phyloP scores from a whole-genome alignment of 2,113 vertebrate species.

The Ctenomys sociabilis region DNA sequence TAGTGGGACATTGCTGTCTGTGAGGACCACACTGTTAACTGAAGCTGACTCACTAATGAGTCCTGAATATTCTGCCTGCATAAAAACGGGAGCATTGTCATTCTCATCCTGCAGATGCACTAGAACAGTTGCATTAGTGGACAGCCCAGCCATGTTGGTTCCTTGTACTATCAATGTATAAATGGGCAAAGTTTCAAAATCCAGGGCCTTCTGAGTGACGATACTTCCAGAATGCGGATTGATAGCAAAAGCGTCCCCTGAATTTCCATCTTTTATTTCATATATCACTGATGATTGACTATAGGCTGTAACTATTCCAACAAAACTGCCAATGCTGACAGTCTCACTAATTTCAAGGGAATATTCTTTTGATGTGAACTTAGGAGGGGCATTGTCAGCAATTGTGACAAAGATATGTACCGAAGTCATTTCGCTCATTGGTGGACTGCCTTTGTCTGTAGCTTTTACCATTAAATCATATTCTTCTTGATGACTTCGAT shows the following conservation, averaged over 20 bases:
- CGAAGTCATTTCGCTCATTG: conserved; percentile 90
- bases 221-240: conserved; percentile 97
- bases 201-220: conserved; percentile 91
- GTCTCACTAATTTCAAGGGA: conserved; percentile 94
- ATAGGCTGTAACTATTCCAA: conserved; percentile 90
- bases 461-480: conserved; percentile 95
- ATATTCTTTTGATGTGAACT: conserved; percentile 92
- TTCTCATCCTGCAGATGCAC: conserved; percentile 97
- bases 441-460: conserved; percentile 90
- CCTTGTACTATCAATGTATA: conserved; percentile 93
- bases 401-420: conserved; percentile 92
- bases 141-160: conserved; percentile 96
- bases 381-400: conserved; percentile 95
- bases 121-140: conserved; percentile 90
- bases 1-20: conserved; percentile 91
- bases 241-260: conserved; percentile 90
- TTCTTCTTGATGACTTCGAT: conserved; percentile 90
- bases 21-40: conserved; percentile 93
- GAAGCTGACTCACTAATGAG: conserved; percentile 94
- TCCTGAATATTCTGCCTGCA: conserved; percentile 91
- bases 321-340: conserved; percentile 89
- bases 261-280: conserved; percentile 95
- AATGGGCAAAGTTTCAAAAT: conserved; percentile 91
- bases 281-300: conserved; percentile 97
- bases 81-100: conserved; percentile 93